Evolutionary conservation across 2,888 invertebrate genomes (phyloP), one percentile per base, ranked within the genome.

Genomic region (Acronicta alni): DNA sequence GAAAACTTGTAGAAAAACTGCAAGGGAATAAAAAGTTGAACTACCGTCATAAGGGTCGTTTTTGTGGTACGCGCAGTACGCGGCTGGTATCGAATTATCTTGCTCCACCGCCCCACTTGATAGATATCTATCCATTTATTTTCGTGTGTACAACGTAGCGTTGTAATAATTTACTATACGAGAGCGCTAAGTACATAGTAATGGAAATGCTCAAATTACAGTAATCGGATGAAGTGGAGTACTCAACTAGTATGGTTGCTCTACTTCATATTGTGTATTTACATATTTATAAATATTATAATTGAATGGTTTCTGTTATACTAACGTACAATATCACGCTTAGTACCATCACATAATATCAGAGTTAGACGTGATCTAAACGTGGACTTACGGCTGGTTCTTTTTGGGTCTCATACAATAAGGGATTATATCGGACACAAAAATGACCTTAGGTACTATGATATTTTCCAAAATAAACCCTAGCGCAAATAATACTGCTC

Each of bases 61-160:
- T 66, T 44, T 16, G 41, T 44, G 60, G 68, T 35, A n/a, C 35
- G n/a, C n/a, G 39, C 17, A 17, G 43, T 69, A 57, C 64, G 57
- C 37, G 18, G 45, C 63, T 63, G 67, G 74, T 77, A 79, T 78
- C 70, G 69, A 74, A 80, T 84, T 80, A 79, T 81, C 67, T 58
- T 74, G 70, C 79, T 35, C 71, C 70, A 65, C 61, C 64, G 69
- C 75, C 20, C 61, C 53, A 53, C 60, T 76, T 83, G 77, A 82
- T 80, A 75, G 73, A 81, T 72, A 66, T 60, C 51, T 68, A 69
- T 70, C 72, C 62, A 74, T 79, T 77, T 72, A 71, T 79, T 75
- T 69, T 45, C 42, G 32, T 53, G 57, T 64, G 47, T 57, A 59
- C 38, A 49, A 55, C 44, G 43, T 15, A 26, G 35, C 26, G 26